Evolutionary conservation across 1,140 invertebrate species (phyloP).

Genomic region (Carposina sasakii): DNA sequence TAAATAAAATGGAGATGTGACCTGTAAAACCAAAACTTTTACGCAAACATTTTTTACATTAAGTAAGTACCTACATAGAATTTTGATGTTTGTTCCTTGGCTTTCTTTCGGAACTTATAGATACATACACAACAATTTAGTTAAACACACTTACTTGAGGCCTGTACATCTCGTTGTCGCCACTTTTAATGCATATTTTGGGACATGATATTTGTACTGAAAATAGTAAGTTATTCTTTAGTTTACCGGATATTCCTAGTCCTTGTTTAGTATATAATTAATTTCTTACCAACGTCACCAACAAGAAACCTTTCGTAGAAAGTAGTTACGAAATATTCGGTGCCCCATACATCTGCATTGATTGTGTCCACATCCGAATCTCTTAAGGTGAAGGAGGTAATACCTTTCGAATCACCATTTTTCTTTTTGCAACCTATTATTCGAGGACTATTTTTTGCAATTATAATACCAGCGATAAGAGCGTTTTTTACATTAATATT

Average conservation of each 20-base stretch:
- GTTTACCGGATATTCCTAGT: too few relatives aligned
- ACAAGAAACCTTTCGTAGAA: slow-evolving; percentile 75
- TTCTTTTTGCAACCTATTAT: slow-evolving; percentile 56
- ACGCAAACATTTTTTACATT: too few relatives aligned
- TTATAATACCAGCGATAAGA: slow-evolving; percentile 59
- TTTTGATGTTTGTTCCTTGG: too few relatives aligned
- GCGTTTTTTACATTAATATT: slow-evolving; percentile 64
- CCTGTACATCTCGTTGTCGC: slow-evolving; percentile 73
- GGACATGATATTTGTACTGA: slow-evolving; percentile 77
- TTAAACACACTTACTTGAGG: slow-evolving; percentile 77
- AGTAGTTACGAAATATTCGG: slow-evolving; percentile 72
- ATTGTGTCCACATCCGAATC: slow-evolving; percentile 79
- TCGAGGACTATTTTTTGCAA: slow-evolving; percentile 59
- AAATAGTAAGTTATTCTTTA: slow-evolving; percentile 23
- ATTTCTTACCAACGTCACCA: slow-evolving; percentile 76
- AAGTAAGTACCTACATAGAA: too few relatives aligned
- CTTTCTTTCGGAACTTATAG: too few relatives aligned
- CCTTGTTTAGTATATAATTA: too few relatives aligned
- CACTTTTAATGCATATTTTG: slow-evolving; percentile 72
- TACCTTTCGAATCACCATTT: slow-evolving; percentile 68
- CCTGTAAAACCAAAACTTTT: slow-evolving; percentile 35
- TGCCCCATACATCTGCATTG: slow-evolving; percentile 80
- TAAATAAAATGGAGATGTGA: slow-evolving; percentile 74
- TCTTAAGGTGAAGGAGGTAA: slow-evolving; percentile 80
- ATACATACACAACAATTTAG: too few relatives aligned